Evolutionary conservation across 2,797 vertebrate species (phyloP), one percentile per base, ranked within the genome.

Genomic region (Balearica regulorum): DNA sequence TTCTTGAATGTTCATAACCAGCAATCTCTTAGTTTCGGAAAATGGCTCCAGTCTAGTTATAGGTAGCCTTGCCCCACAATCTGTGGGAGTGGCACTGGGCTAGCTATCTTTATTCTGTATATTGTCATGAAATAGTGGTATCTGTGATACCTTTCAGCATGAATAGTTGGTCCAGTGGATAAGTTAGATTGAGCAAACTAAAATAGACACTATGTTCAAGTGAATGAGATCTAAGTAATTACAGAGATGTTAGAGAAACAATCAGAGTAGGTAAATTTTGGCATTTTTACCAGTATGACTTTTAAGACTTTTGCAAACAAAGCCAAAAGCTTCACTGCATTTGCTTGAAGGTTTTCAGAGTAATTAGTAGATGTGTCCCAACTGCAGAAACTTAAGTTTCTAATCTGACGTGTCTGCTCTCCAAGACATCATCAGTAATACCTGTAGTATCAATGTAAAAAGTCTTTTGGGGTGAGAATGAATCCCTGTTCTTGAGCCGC

Each of bases 21-120:
- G 28, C 35, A 35, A 7, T 61, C n/a, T 35, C 14, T 20, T 12
- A 16, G 25, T 60, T 75, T 73, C n/a, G 69, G 37, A 29, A 81
- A 54, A 29, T 22, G 4, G 9, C 16, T 39, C 31, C 10, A 51
- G 1, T 16, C 18, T 66, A 28, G 53, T 49, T 33, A 0, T 10
- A 60, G 31, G 31, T 37, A 31, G 35, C 0, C 0, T 81, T 86
- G 68, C 16, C n/a, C 16, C 46, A 4, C 13, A 5, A 0, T 17
- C 11, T n/a, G n/a, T 41, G n/a, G 22, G 19, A 20, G 11, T 61
- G 66, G 19, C 2, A 4, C 24, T 18, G 24, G 41, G 37, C n/a
- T 54, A 37, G 29, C 48, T 85, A 1, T 3, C 20, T 24, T 14
- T 26, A 11, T n/a, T 46, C 13, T 48, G 0, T 15, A 1, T 14